These are phyloP conservation scores for Scelioninae gen. 2 DNA, from an alignment of 2,888 invertebrate genomes.

Conservation along the genomic window DNA sequence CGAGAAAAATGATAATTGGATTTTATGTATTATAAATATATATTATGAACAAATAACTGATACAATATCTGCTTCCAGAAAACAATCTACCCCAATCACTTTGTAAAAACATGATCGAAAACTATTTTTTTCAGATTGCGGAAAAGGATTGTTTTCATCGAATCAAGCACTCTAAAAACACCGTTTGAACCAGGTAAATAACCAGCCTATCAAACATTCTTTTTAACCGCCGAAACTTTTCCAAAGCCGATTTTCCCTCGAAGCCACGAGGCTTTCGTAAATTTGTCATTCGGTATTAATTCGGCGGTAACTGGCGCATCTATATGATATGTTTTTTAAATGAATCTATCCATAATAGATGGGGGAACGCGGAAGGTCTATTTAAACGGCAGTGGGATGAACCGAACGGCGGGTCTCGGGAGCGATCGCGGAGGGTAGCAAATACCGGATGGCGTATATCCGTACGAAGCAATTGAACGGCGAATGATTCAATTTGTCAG, in stretches of 20 bases:
- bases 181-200: no score
- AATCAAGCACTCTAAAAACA: no score
- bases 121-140: no score
- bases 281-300: slow-evolving; percentile 25
- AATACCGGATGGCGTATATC: slow-evolving; percentile 65
- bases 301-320: slow-evolving; percentile 24
- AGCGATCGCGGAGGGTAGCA: slow-evolving; percentile 56
- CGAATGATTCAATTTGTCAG: slow-evolving; percentile 76
- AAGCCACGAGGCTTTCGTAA: neutral
- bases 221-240: no score
- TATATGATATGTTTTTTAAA: slow-evolving; percentile 40
- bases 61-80: no score
- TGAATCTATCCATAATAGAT: slow-evolving; percentile 53
- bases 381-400: slow-evolving; percentile 54
- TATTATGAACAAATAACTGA: no score
- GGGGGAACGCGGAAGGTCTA: slow-evolving; percentile 51
- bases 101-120: no score
- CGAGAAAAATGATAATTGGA: no score
- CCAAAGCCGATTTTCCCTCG: neutral
- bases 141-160: no score
- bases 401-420: slow-evolving; percentile 42
- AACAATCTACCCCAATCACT: no score
- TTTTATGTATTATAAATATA: no score
- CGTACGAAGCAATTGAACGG: slow-evolving; percentile 74
- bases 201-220: no score